Evolutionary conservation across 2,888 invertebrate genomes (phyloP).

Genomic region (Lasioglossum figueresi): DNA sequence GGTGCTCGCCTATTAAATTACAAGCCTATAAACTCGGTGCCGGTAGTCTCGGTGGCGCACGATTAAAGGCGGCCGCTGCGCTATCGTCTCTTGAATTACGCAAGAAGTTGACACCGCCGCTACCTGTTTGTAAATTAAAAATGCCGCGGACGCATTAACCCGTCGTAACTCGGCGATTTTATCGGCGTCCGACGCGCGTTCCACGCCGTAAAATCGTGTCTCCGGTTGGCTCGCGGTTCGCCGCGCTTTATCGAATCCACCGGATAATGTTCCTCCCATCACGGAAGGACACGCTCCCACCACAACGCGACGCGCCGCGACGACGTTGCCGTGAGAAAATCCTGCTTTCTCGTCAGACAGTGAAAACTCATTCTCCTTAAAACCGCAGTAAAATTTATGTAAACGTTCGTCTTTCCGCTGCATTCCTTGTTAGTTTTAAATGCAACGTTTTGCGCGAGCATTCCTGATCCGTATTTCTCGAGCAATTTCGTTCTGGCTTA

Average conservation of each 20-base stretch:
- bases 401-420: neutral
- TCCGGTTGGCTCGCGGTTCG: conserved; percentile 19
- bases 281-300: neutral
- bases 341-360: neutral
- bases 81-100: conserved; percentile 50
- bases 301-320: neutral
- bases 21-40: conserved; percentile 24
- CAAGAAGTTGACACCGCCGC: conserved; percentile 47
- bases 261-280: conserved; percentile 12
- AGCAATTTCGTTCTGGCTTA: neutral
- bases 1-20: conserved; percentile 48
- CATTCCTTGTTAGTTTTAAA: neutral
- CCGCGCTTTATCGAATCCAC: conserved; percentile 31
- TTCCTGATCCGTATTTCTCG: neutral
- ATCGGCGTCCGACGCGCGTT: conserved; percentile 22
- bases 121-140: conserved; percentile 43
- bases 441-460: neutral
- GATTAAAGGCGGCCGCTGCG: conserved; percentile 42
- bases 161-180: conserved; percentile 33
- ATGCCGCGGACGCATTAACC: conserved; percentile 7
- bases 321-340: conserved; percentile 1
- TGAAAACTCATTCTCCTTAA: neutral
- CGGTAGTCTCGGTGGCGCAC: conserved; percentile 30
- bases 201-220: conserved; percentile 17
- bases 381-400: neutral